Base-by-base conservation (phyloP, 2,797 vertebrate species). In the Helicolenus hilgendorfi region DNA sequence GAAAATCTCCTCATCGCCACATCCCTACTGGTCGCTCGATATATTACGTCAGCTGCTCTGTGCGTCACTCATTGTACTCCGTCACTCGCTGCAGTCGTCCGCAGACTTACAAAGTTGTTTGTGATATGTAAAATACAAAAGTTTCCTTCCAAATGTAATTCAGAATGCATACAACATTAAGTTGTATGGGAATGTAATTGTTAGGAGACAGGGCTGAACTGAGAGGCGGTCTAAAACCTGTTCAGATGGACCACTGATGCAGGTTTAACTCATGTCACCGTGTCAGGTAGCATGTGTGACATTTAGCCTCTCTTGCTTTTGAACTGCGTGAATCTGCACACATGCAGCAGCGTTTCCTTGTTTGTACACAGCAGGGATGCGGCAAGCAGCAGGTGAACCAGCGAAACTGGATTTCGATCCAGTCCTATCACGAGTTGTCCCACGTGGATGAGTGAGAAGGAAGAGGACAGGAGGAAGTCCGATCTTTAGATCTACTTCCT, bases 401-500 rank as follows among this genome's bases (percentile, higher is more conserved):
- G n/a, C n/a, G n/a, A n/a, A n/a, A n/a, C n/a, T n/a, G n/a, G n/a
- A n/a, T n/a, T n/a, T n/a, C n/a, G n/a, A n/a, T n/a, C n/a, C n/a
- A n/a, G n/a, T 53, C 41, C 26, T 22, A 15, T 65, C 72, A 85
- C 5, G 0, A 55, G 67, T n/a, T 60, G 31, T 56, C 1, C 65
- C 4, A 49, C 71, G 4, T 9, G 22, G 64, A 67, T n/a, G 31
- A 76, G 72, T 33, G 11, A 77, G 49, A 82, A 59, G 53, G 9
- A 72, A 69, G 76, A 49, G 0, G 41, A 27, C 7, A 14, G 18
- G 24, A 79, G 63, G 79, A 69, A 62, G 80, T 86, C 15, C 79
- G 38, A 86, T 31, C 33, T 62, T 22, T 36, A 75, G 70, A 67
- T 81, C 53, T 41, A 73, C 60, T 85, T 86, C 49, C 83, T 72